Percentiles rank a stretch among this genome's conserved stretches.
These are phyloP conservation scores for Coendou prehensilis DNA, from an alignment of 2,797 vertebrate genomes.

Conservation along the genomic window DNA sequence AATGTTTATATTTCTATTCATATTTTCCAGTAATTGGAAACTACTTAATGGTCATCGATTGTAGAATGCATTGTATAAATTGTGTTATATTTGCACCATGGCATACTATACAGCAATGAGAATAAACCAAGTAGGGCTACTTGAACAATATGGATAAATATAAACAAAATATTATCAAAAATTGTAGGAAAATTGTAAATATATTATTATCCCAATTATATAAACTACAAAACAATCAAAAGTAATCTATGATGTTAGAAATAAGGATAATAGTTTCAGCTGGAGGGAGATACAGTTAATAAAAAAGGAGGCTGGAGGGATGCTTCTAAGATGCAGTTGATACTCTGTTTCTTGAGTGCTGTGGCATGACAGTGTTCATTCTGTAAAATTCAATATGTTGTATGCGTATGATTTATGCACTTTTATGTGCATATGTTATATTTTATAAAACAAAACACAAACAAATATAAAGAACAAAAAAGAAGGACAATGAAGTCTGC, in stretches of 20 bases:
- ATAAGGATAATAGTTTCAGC: not conserved
- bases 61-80: not conserved
- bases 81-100: not conserved
- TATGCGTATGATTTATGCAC: not conserved
- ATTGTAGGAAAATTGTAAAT: not conserved
- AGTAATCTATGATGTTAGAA: not conserved
- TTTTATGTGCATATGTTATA: not conserved
- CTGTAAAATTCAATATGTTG: not conserved
- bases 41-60: not conserved
- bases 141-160: not conserved
- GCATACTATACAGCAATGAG: not conserved
- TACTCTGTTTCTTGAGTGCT: constrained; percentile 14
- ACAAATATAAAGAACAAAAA: not conserved
- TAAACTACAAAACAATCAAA: not conserved
- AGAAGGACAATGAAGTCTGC: not conserved
- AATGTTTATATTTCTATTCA: not conserved
- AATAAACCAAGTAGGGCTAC: not conserved
- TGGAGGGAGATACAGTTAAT: not conserved
- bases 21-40: not conserved
- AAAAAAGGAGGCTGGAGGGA: not conserved
- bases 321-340: not conserved
- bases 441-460: not conserved
- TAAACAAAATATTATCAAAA: not conserved
- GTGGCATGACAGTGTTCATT: not conserved
- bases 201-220: not conserved